Evolutionary conservation across 2,888 invertebrate genomes (phyloP).

Genomic region (Galeopsomyia nigrocyanea): DNA sequence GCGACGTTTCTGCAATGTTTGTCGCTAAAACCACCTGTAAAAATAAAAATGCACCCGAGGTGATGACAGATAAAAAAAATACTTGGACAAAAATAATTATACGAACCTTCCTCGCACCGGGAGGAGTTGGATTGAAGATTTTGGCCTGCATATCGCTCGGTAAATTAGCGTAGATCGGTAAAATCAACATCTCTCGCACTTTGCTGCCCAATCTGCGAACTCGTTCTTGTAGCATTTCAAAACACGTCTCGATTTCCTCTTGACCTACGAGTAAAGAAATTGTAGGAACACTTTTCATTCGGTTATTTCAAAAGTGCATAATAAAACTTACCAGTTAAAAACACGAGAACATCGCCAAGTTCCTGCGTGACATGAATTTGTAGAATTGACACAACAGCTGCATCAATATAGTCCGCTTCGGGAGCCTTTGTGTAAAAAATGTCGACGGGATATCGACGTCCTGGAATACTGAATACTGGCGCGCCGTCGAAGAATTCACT

Average conservation of each 20-base stretch:
- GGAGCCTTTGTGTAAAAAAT: slow-evolving; percentile 99
- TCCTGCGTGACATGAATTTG: slow-evolving; percentile 99
- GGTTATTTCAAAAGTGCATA: background rate
- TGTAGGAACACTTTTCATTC: background rate
- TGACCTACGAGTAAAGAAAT: slow-evolving; percentile 70
- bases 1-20: slow-evolving; percentile 98
- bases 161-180: slow-evolving; percentile 98
- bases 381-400: slow-evolving; percentile 95
- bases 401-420: slow-evolving; percentile 98
- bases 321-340: slow-evolving; percentile 83
- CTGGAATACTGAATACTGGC: slow-evolving; percentile 97
- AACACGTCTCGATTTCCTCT: slow-evolving; percentile 92
- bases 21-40: slow-evolving; percentile 91
- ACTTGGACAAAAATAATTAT: no score
- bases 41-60: background rate
- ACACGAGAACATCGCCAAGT: slow-evolving; percentile 94
- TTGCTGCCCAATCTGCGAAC: slow-evolving; percentile 93
- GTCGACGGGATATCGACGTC: slow-evolving; percentile 97
- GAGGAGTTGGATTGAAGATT: slow-evolving; percentile 98
- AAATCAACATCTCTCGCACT: slow-evolving; percentile 90
- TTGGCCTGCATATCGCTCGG: slow-evolving; percentile 99
- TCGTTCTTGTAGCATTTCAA: slow-evolving; percentile 90
- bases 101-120: slow-evolving; percentile 87
- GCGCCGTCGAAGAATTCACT: slow-evolving; percentile 98
- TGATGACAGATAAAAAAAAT: no score